phyloP scores from a whole-genome alignment of 2,888 invertebrate species.

The Nymphalis urticae region DNA sequence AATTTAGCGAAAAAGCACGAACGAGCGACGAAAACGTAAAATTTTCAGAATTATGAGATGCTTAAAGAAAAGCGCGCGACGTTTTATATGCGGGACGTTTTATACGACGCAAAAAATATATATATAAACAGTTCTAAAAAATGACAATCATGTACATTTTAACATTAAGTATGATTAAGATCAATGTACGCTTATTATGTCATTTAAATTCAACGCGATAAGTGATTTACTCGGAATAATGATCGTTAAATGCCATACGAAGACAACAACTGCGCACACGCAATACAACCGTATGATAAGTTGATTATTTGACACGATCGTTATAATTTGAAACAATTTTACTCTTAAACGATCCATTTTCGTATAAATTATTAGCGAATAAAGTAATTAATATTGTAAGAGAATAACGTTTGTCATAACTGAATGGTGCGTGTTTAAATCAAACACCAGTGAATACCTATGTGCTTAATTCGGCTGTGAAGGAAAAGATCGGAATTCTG shows the following conservation, averaged over 20 bases:
- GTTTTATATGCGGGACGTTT: too few relatives aligned
- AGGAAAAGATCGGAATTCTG: too few relatives aligned
- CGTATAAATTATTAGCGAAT: neutral
- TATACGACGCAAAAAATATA: too few relatives aligned
- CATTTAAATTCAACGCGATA: constrained; percentile 38
- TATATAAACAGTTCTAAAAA: constrained; percentile 14
- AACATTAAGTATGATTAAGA: constrained; percentile 30
- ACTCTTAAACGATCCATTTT: neutral
- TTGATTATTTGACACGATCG: constrained; percentile 8
- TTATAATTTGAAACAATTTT: neutral
- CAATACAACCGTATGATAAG: constrained; percentile 24
- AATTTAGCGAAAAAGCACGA: neutral
- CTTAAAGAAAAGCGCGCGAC: too few relatives aligned
- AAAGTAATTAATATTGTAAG: too few relatives aligned
- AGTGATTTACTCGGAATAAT: constrained; percentile 34
- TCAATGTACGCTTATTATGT: constrained; percentile 44
- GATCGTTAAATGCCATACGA: constrained; percentile 26
- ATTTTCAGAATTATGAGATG: neutral
- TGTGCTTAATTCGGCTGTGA: too few relatives aligned
- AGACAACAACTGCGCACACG: constrained; percentile 24
- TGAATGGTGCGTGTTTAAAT: too few relatives aligned
- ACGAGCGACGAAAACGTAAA: neutral
- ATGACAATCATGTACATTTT: constrained; percentile 21
- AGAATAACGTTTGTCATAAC: too few relatives aligned
- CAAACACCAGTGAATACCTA: too few relatives aligned